Percentiles rank a stretch among this genome's conserved stretches.
These are phyloP conservation scores for Polymixis flavicincta DNA, from an alignment of 2,888 invertebrate genomes.

Conservation along the genomic window DNA sequence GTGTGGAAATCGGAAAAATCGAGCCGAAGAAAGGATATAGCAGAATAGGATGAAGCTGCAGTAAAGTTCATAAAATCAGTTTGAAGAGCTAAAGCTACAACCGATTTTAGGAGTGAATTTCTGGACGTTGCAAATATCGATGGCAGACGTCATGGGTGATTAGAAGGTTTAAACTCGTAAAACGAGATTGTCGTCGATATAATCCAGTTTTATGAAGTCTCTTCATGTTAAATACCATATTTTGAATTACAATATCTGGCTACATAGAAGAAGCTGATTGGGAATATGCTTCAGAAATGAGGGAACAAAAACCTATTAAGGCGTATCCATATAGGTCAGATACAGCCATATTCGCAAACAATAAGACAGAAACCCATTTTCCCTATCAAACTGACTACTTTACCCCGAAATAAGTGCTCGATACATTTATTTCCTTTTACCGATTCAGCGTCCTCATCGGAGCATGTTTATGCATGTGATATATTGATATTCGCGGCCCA, in stretches of 20 bases:
- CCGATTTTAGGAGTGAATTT: not conserved
- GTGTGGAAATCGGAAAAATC: slow-evolving; percentile 34
- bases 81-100: slow-evolving; percentile 9
- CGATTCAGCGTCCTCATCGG: slow-evolving; percentile 41
- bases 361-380: slow-evolving; percentile 39
- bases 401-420: slow-evolving; percentile 42
- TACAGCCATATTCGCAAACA: slow-evolving; percentile 28
- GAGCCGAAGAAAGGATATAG: slow-evolving; percentile 24
- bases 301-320: slow-evolving; percentile 24
- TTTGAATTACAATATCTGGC: not conserved
- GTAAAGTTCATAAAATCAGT: slow-evolving; percentile 28
- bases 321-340: slow-evolving; percentile 9
- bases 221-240: not conserved
- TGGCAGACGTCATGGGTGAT: not conserved
- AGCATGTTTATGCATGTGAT: slow-evolving; percentile 62
- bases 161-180: not conserved
- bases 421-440: slow-evolving; percentile 53
- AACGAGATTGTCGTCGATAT: not conserved
- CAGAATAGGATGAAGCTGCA: slow-evolving; percentile 31
- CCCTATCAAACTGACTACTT: slow-evolving; percentile 39
- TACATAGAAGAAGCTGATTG: not conserved
- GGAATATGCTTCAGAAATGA: not conserved
- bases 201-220: not conserved
- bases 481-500: slow-evolving; percentile 51
- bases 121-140: not conserved